A percentile compares a stretch with the other conserved stretches of the same genome.
Conservation (phyloP, 2,113 vertebrate genomes). For the Pelecanus crispus region DNA sequence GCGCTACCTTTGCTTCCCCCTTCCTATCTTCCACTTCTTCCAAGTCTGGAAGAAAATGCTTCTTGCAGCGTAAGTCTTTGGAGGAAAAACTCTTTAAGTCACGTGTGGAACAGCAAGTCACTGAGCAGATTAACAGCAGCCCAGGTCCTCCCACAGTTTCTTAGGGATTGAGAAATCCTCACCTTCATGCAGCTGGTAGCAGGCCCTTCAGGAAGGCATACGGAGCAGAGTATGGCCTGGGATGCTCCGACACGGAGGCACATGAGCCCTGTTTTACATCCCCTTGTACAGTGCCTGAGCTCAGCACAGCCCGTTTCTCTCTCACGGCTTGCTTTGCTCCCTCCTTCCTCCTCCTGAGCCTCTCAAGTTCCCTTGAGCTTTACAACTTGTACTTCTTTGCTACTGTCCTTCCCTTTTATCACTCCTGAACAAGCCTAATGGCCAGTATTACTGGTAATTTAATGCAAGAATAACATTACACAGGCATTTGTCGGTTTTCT, state of each 20-base stretch:
- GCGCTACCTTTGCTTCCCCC: not conserved
- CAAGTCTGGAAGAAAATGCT: not conserved
- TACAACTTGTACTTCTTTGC: not conserved
- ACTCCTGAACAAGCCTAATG: not conserved
- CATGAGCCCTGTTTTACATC: not conserved
- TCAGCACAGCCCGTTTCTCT: not conserved
- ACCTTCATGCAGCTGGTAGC: not conserved
- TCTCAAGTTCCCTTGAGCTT: not conserved
- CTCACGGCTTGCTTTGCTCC: rapidly evolving
- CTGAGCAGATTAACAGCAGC: not conserved
- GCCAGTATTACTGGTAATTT: not conserved
- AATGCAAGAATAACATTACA: not conserved
- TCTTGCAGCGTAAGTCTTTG: not conserved
- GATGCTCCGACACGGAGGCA: too few species aligned
- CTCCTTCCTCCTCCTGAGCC: not conserved
- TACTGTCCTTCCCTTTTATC: not conserved
- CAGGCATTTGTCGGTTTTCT: not conserved
- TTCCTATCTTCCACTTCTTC: not conserved
- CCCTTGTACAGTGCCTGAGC: not conserved
- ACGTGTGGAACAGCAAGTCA: not conserved
- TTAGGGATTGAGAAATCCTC: not conserved
- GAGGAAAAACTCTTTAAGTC: not conserved
- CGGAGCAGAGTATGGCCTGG: not conserved
- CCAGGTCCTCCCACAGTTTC: not conserved
- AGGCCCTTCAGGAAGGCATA: not conserved